Evolutionary conservation across 2,888 invertebrate species (phyloP).

Genomic region (Trissolcus brochymenae): DNA sequence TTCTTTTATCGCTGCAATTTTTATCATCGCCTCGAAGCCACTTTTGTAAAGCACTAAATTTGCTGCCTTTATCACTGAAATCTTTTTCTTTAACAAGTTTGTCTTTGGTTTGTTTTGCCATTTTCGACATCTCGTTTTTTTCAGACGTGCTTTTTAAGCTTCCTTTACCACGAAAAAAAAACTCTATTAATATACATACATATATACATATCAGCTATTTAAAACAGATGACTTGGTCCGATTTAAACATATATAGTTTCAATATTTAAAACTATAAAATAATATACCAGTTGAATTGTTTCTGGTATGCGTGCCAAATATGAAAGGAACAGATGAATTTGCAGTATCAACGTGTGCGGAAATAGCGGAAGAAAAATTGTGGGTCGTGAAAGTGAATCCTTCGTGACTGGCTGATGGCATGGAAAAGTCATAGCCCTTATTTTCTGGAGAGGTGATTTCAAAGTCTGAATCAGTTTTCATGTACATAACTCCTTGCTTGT

Average conservation of each 20-base stretch:
- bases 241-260: background rate
- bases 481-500: conserved; percentile 81
- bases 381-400: conserved; percentile 68
- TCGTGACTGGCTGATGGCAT: conserved; percentile 64
- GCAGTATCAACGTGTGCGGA: conserved; percentile 64
- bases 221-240: background rate
- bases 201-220: too few species aligned
- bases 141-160: conserved; percentile 66
- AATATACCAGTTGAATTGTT: conserved; percentile 68
- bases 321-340: conserved; percentile 74
- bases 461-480: conserved; percentile 79
- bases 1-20: conserved; percentile 70
- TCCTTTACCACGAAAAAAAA: conserved; percentile 55
- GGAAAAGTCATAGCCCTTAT: conserved; percentile 81
- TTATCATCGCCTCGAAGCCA: conserved; percentile 79
- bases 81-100: conserved; percentile 66
- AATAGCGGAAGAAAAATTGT: conserved; percentile 64
- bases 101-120: conserved; percentile 69
- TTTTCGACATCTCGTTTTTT: conserved; percentile 69
- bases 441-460: conserved; percentile 70
- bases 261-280: background rate
- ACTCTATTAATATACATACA: background rate
- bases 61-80: conserved; percentile 69
- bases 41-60: conserved; percentile 79
- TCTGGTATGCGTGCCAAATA: conserved; percentile 74